These are phyloP conservation scores for Oreochromis tanganicae DNA, from an alignment of 2,113 vertebrate genomes.

Conservation along the genomic window DNA sequence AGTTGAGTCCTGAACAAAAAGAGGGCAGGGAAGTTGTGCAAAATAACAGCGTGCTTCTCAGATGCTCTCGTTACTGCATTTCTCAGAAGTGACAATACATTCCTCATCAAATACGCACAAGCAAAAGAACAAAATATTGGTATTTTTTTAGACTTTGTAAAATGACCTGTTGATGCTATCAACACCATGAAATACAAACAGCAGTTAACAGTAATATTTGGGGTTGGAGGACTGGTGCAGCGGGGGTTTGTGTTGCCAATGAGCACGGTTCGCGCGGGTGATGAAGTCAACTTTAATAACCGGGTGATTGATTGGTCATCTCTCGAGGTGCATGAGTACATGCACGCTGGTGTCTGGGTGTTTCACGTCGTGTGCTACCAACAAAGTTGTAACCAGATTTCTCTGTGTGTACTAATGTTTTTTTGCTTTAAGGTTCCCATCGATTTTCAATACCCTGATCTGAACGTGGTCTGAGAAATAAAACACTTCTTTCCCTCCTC, in stretches of 20 bases:
- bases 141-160: background rate
- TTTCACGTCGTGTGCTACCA: slow-evolving; percentile 11
- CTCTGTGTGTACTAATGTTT: background rate
- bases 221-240: background rate
- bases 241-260: background rate
- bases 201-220: background rate
- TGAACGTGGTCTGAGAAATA: slow-evolving; percentile 4
- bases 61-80: slow-evolving; percentile 10
- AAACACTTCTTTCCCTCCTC: slow-evolving; percentile 3
- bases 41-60: slow-evolving; percentile 2
- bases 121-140: background rate
- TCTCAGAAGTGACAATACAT: slow-evolving; percentile 25
- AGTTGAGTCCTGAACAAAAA: background rate
- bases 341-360: slow-evolving; percentile 39
- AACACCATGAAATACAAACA: background rate
- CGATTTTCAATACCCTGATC: slow-evolving; percentile 56
- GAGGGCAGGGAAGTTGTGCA: slow-evolving; percentile 8
- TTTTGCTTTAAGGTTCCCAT: slow-evolving; percentile 23
- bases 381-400: slow-evolving; percentile 6
- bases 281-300: background rate
- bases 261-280: background rate
- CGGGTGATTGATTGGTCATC: background rate
- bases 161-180: background rate
- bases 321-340: background rate
- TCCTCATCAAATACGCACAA: background rate